Evolutionary conservation across 2,797 vertebrate genomes (phyloP), one percentile per base, ranked within the genome.

Genomic region (Enteromius radiatus): DNA sequence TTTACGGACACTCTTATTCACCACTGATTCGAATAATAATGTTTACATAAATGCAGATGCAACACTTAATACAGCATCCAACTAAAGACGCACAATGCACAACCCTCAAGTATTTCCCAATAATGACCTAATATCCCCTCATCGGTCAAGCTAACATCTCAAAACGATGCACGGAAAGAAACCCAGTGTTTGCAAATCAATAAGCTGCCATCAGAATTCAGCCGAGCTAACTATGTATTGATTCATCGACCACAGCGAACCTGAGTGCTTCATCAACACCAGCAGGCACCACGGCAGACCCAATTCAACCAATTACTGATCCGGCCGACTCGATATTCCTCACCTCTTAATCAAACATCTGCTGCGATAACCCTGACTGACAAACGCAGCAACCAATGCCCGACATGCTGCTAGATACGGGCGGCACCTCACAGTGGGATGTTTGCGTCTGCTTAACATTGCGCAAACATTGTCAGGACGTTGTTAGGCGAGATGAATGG

Each of bases 401-500:
- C 19, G 36, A 23, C 38, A 41, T 26, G 3, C 21, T 21, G 26
- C 47, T 21, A 65, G 71, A 76, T 54, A 31, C 2, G 5, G 43
- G 19, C 33, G 3, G 38, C 19, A 31, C 26, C 80, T 74, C 75
- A 75, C 76, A 84, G 68, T 41, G 1, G 56, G 74, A 74, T 81
- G 81, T 82, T 88, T 85, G 80, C 70, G 56, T 79, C 69, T 74
- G 69, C 75, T 81, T 52, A 85, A 76, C 81, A 75, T 78, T 64
- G 81, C 69, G 59, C 77, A 83, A 83, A 73, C 28, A 82, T 80
- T 85, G 78, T 80, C 38, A 68, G 43, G 71, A 81, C 15, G 38
- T 81, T 84, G 81, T 86, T 83, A 82, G 84, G 43, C 10, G 33
- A 82, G 83, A 88, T 81, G 83, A 83, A 76, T 70, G 45, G 78